Evolutionary conservation across 2,113 vertebrate species (phyloP).

Genomic region (Lophotis ruficrista): DNA sequence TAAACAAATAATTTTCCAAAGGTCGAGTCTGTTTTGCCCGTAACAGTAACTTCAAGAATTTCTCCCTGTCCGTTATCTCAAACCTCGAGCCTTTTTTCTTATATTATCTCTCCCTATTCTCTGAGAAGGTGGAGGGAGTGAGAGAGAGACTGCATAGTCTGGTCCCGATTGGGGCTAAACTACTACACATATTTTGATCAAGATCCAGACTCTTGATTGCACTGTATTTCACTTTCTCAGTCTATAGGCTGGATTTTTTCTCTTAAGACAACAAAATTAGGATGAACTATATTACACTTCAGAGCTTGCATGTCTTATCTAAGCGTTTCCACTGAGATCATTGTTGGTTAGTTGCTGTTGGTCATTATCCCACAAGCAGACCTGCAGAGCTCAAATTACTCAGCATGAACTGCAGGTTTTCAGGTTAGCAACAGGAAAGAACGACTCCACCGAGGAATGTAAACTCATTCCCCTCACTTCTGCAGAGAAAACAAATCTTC

Average conservation of each 20-base stretch:
- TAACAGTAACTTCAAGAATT: too few species aligned
- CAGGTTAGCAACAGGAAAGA: background rate
- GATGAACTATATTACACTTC: background rate
- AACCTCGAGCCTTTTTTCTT: too few species aligned
- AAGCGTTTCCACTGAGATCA: background rate
- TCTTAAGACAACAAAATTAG: background rate
- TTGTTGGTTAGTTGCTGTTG: background rate
- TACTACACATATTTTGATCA: background rate
- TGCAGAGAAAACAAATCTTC: background rate
- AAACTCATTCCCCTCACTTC: background rate
- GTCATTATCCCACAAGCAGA: background rate
- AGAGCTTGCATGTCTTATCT: background rate
- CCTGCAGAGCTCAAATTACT: background rate
- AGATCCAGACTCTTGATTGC: background rate
- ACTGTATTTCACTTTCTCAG: background rate
- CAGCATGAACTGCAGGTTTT: background rate
- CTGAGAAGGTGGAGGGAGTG: too few species aligned
- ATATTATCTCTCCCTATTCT: too few species aligned
- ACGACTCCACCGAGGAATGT: background rate
- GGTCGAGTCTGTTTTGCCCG: too few species aligned
- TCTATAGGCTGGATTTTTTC: background rate
- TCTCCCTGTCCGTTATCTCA: too few species aligned
- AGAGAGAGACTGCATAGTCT: too few species aligned
- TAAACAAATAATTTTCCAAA: too few species aligned
- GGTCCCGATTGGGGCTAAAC: too few species aligned